These are phyloP conservation scores for Nasonia oneida DNA, from an alignment of 2,888 invertebrate species.

Conservation along the genomic window DNA sequence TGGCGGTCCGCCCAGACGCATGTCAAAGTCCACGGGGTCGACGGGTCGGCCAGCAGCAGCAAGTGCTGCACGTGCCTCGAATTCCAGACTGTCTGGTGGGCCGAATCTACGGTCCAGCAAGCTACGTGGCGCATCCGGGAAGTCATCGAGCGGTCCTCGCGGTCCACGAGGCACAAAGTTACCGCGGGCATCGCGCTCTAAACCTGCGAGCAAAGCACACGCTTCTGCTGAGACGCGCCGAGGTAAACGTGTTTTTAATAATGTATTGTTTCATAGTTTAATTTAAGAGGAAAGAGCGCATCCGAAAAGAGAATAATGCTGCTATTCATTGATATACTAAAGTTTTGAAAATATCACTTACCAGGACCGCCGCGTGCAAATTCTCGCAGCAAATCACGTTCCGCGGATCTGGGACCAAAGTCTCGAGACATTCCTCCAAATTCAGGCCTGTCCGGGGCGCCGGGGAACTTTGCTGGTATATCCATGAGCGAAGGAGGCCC, in stretches of 20 bases:
- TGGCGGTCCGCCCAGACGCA: constrained; percentile 59
- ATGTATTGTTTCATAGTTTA: background rate
- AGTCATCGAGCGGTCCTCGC: constrained; percentile 55
- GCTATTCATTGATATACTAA: background rate
- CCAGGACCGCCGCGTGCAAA: constrained; percentile 64
- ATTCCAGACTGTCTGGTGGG: constrained; percentile 68
- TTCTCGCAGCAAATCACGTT: constrained; percentile 71
- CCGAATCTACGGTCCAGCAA: constrained; percentile 52
- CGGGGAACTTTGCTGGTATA: constrained; percentile 72
- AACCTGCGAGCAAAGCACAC: constrained; percentile 26
- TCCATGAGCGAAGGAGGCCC: constrained; percentile 77
- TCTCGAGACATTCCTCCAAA: constrained; percentile 56
- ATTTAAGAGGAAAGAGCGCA: background rate
- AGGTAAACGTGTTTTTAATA: background rate
- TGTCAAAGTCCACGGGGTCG: constrained; percentile 73
- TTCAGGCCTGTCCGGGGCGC: constrained; percentile 67
- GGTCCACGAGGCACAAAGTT: constrained; percentile 50
- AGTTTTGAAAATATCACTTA: background rate
- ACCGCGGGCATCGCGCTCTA: constrained; percentile 51
- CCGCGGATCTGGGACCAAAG: constrained; percentile 62
- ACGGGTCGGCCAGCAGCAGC: constrained; percentile 67
- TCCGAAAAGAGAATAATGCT: background rate
- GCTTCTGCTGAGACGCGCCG: background rate
- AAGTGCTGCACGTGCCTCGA: constrained; percentile 64
- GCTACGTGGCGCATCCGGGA: constrained; percentile 57